Conservation (phyloP, 2,797 vertebrate genomes). For the Philypnodon macrostomus region DNA sequence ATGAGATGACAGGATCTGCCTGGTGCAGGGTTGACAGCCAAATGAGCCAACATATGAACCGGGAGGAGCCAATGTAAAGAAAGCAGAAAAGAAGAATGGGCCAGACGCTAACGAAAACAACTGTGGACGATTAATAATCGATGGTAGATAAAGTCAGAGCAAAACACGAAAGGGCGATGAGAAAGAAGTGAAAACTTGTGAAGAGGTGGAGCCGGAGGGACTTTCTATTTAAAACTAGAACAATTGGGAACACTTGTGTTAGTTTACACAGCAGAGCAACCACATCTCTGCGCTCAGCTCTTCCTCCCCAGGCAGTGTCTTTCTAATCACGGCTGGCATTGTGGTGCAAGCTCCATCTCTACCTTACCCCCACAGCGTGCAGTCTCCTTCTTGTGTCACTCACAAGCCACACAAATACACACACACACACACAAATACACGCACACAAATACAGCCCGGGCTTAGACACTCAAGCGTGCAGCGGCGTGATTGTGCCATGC, state of each 20-base stretch:
- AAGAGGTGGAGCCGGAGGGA: conserved; percentile 56
- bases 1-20: conserved; percentile 38
- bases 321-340: conserved; percentile 70
- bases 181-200: conserved; percentile 31
- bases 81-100: conserved; percentile 22
- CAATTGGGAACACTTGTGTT: conserved; percentile 59
- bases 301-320: conserved; percentile 50
- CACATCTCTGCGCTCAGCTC: conserved; percentile 40
- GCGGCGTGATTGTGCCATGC: conserved; percentile 53
- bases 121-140: conserved; percentile 56
- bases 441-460: conserved; percentile 13
- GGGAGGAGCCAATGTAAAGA: conserved; percentile 30
- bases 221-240: conserved; percentile 67
- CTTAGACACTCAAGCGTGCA: conserved; percentile 17
- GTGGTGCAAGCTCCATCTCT: conserved; percentile 15
- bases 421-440: conserved; percentile 1
- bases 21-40: conserved; percentile 51
- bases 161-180: conserved; percentile 10
- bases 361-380: conserved; percentile 34
- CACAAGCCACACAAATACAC: conserved; percentile 22
- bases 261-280: conserved; percentile 58
- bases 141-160: conserved; percentile 52
- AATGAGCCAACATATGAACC: conserved; percentile 33
- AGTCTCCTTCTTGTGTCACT: conserved; percentile 48
- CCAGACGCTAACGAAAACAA: conserved; percentile 18